These are phyloP conservation scores for Drosophila burlai DNA, from an alignment of 1,140 invertebrate species.

Conservation along the genomic window DNA sequence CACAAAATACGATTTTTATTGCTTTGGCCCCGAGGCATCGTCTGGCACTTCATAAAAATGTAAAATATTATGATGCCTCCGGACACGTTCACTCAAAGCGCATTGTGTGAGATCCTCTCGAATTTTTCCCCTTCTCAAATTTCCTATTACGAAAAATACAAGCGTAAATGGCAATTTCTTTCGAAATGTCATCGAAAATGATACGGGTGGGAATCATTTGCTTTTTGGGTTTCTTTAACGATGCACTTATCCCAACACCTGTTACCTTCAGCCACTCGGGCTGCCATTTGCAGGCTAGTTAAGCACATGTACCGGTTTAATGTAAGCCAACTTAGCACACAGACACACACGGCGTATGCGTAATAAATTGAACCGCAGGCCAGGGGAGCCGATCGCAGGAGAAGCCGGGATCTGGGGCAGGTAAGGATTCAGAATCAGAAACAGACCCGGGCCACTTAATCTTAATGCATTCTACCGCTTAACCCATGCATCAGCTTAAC, in stretches of 20 bases:
- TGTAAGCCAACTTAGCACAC: constrained; percentile 35
- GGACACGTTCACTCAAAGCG: constrained; percentile 71
- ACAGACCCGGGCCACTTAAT: constrained; percentile 71
- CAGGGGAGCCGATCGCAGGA: constrained; percentile 19
- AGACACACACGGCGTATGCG: constrained; percentile 36
- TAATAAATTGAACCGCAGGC: constrained; percentile 47
- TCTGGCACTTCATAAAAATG: constrained; percentile 82
- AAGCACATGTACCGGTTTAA: constrained; percentile 39
- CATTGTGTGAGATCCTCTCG: constrained; percentile 32
- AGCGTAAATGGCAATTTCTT: constrained; percentile 26
- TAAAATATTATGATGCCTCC: constrained; percentile 81
- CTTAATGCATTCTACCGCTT: constrained; percentile 81
- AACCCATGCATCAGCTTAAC: constrained; percentile 80
- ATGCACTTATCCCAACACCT: constrained; percentile 18
- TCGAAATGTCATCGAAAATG: constrained; percentile 38
- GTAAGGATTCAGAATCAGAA: constrained; percentile 41
- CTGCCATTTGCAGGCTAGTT: constrained; percentile 45
- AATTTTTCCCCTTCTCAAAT: constrained; percentile 1
- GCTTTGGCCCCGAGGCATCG: constrained; percentile 57
- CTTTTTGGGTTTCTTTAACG: constrained; percentile 25
- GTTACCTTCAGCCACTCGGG: constrained; percentile 22
- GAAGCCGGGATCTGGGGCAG: constrained; percentile 19
- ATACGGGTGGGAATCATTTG: constrained; percentile 10
- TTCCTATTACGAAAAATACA: constrained; percentile 16
- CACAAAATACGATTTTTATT: constrained; percentile 83